Evolutionary conservation across 2,888 invertebrate species (phyloP), one percentile per base, ranked within the genome.

Genomic region (Baronia brevicornis): DNA sequence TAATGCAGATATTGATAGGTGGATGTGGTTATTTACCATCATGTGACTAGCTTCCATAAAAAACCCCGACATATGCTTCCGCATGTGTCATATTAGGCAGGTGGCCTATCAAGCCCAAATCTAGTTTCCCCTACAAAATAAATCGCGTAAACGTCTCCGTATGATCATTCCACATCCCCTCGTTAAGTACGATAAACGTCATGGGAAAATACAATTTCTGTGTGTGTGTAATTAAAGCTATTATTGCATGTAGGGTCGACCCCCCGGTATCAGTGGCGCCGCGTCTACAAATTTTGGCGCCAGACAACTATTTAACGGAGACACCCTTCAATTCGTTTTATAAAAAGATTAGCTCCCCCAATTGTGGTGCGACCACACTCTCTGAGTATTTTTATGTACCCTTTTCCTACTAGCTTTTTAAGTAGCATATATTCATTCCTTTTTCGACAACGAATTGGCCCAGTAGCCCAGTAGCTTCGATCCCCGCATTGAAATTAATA

Each of bases 211-310:
- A 31, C 21, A 22, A 21, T 36, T 35, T 41, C 35, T 52, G 33
- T 1, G 0, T 0, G 1, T 1, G 12, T 0, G 0, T 0, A 0
- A 22, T 51, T 61, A 35, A 38, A 49, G 40, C 36, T 12, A 36
- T n/a, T 32, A 15, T 44, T 18, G 34, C 26, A 14, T 33, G 25
- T 20, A 31, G 10, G 5, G 4, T 5, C 21, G 8, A 5, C n/a
- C 9, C 4, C 28, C 14, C 28, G 38, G 50, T 48, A 53, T 53
- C 46, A 47, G 36, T 44, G 55, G 54, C 57, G 57, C 54, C 54
- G 36, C 40, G 60, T 54, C 56, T 55, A 61, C 56, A 55, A n/a
- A 60, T 65, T 65, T 67, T 63, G 75, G 75, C 75, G 75, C 75
- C 75, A 75, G 65, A 61, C 63, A 60, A 62, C 61, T 55, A 64